Percentiles rank a stretch among this genome's conserved stretches.
These are phyloP conservation scores for Ceraclea dissimilis DNA, from an alignment of 2,888 invertebrate genomes.

Conservation along the genomic window DNA sequence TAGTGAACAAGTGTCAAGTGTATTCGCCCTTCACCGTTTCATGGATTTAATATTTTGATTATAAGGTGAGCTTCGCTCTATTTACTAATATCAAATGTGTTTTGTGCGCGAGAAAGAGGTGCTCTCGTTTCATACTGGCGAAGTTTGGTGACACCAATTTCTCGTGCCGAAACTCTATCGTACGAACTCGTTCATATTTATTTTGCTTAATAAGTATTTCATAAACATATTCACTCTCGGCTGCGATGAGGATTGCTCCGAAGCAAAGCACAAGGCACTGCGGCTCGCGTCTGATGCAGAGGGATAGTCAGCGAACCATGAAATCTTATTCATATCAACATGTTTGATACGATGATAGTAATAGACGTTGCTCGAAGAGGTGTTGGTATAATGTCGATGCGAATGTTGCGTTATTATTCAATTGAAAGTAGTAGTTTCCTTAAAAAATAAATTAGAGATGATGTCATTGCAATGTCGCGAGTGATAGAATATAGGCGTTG, in stretches of 20 bases:
- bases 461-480: not conserved
- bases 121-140: not conserved
- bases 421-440: constrained; percentile 2
- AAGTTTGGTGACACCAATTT: constrained; percentile 12
- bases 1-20: constrained; percentile 21
- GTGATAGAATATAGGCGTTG: not conserved
- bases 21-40: constrained; percentile 11
- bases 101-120: not conserved
- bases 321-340: not conserved
- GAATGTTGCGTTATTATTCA: constrained; percentile 8
- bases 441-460: not conserved
- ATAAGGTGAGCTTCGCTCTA: constrained; percentile 8
- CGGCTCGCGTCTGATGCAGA: not conserved
- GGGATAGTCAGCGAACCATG: not conserved
- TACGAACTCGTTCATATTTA: too few relatives aligned
- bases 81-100: not conserved
- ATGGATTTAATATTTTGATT: constrained; percentile 20
- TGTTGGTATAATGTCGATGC: too few relatives aligned
- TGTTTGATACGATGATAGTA: too few relatives aligned
- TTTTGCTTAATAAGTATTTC: too few relatives aligned
- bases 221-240: too few relatives aligned
- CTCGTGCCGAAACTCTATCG: not conserved
- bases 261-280: too few relatives aligned
- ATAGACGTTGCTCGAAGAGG: too few relatives aligned
- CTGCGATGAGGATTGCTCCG: too few relatives aligned